Percentiles rank a stretch among this genome's conserved stretches.
Evolutionary conservation across 1,140 invertebrate genomes (phyloP).

Genomic region (Kradibia gibbosae): DNA sequence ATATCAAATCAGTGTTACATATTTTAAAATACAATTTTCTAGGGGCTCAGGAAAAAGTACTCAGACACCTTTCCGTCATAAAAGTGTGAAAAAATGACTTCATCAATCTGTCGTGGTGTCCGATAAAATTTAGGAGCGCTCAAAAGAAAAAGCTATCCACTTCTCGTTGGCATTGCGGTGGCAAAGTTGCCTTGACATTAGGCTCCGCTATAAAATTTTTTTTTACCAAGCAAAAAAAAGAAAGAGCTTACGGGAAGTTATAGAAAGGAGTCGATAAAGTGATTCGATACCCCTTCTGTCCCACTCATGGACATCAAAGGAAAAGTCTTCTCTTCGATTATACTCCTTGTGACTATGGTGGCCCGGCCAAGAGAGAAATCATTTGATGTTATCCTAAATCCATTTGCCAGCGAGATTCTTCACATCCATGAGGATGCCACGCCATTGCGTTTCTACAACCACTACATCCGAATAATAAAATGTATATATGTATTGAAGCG

Average conservation of each 20-base stretch:
- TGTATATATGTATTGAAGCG: background rate
- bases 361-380: constrained; percentile 17
- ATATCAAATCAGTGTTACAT: background rate
- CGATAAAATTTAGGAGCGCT: constrained; percentile 31
- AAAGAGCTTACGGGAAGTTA: background rate
- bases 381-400: constrained; percentile 28
- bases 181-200: constrained; percentile 11
- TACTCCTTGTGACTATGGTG: background rate
- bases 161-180: background rate
- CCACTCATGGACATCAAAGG: background rate
- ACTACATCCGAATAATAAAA: background rate
- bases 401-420: constrained; percentile 37
- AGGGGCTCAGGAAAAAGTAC: background rate
- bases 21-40: constrained; percentile 18
- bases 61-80: background rate
- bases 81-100: constrained; percentile 34
- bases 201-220: constrained; percentile 25
- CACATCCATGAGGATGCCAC: constrained; percentile 29
- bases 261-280: constrained; percentile 6
- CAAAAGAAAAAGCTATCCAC: constrained; percentile 3
- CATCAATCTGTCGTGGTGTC: constrained; percentile 40
- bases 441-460: background rate
- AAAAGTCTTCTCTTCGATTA: constrained; percentile 7
- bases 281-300: background rate
- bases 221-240: background rate